These are phyloP conservation scores for Pristionchus mayeri DNA, from an alignment of 2,888 invertebrate genomes.

Conservation along the genomic window DNA sequence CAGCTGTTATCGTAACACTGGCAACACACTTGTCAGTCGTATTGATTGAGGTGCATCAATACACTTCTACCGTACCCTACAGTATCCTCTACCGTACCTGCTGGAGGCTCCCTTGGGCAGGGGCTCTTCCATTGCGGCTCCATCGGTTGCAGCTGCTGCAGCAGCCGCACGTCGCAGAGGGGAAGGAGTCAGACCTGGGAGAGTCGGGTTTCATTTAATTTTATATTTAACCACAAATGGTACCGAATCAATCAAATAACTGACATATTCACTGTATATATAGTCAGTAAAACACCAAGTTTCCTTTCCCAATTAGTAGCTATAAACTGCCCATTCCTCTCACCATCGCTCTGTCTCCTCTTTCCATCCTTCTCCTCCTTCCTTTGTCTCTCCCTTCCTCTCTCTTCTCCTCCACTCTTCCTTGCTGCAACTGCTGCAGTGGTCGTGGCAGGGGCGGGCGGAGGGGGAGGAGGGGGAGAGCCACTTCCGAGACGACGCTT, in stretches of 20 bases:
- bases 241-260: no score
- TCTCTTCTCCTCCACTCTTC: constrained; percentile 11
- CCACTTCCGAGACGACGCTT: neutral
- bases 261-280: neutral
- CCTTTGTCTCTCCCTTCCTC: constrained; percentile 26
- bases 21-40: no score
- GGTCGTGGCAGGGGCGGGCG: neutral
- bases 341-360: constrained; percentile 29
- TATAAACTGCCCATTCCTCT: no score
- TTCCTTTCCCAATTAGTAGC: no score
- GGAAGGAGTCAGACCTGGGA: constrained; percentile 14
- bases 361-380: neutral
- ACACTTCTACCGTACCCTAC: neutral
- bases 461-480: neutral
- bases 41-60: no score
- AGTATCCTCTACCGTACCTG: neutral
- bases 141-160: neutral
- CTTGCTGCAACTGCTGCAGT: neutral
- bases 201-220: neutral
- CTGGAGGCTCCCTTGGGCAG: constrained; percentile 35
- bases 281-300: neutral
- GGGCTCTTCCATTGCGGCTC: neutral
- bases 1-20: no score
- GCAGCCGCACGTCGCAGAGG: constrained; percentile 8
- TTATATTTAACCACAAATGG: neutral